These are phyloP conservation scores for Coptodon bakossiorum DNA, from an alignment of 2,113 vertebrate genomes.

Conservation along the genomic window DNA sequence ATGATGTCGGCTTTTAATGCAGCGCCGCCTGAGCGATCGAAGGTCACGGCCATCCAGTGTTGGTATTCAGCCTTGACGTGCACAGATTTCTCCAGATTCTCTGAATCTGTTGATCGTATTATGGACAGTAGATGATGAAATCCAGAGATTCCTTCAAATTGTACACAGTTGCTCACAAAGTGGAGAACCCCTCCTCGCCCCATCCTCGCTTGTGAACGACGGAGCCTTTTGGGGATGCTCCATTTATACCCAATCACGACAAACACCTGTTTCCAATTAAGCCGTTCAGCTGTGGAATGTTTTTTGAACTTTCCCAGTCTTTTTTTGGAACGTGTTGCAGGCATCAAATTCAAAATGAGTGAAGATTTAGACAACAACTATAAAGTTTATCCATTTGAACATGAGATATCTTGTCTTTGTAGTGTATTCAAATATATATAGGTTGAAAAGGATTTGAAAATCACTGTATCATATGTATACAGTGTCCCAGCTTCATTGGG, in stretches of 20 bases:
- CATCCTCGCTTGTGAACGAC: not conserved
- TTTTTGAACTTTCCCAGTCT: not conserved
- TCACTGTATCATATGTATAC: rapidly evolving
- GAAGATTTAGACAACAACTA: not conserved
- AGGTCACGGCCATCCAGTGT: not conserved
- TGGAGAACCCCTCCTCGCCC: not conserved
- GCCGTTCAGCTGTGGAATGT: not conserved
- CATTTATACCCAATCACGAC: not conserved
- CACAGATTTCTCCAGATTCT: not conserved
- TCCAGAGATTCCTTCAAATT: not conserved
- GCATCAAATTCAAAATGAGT: not conserved
- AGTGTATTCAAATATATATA: not conserved
- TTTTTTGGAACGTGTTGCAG: not conserved
- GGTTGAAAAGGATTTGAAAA: not conserved
- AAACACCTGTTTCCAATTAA: not conserved
- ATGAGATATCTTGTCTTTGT: not conserved
- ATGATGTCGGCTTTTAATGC: not conserved
- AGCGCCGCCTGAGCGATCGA: not conserved
- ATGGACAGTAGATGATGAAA: not conserved
- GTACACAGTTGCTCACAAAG: not conserved
- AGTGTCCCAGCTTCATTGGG: not conserved
- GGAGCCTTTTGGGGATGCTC: not conserved
- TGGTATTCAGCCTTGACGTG: not conserved
- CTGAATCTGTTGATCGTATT: not conserved
- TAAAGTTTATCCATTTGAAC: not conserved